Base-by-base conservation (phyloP, 2,888 invertebrate species). In the Scaptomyza cyrtandrae region DNA sequence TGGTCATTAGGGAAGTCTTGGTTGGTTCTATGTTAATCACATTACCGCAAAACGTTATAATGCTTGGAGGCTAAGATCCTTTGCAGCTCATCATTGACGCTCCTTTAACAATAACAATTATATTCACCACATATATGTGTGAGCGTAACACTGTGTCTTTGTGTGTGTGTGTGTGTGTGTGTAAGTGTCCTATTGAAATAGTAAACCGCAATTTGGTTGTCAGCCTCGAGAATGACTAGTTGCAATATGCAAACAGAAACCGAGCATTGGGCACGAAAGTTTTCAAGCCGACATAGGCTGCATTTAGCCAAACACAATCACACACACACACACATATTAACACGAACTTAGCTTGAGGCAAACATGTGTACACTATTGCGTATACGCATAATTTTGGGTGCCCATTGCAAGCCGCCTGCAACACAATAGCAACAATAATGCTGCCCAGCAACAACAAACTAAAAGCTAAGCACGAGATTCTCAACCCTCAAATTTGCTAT, bases 31-130 rank as follows among this genome's bases (percentile, higher is more conserved):
- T 88, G 87, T 86, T 86, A 86, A 86, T 88, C 85, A 84, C 87
- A 88, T 88, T 86, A 86, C 82, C 87, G 77, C 84, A 88, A 73
- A 85, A 75, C 84, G 84, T 78, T 88, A 78, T 88, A 88, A 86
- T 80, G 88, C 69, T 85, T 78, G 62, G 58, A 67, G 65, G 60
- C 61, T 70, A 57, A 48, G 52, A 50, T 55, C 39, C 41, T 62
- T 39, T 35, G 53, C 67, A n/a, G 37, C 3, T 64, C 57, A 62
- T 67, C 60, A 56, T 66, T 49, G 62, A 59, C 43, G 64, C 71
- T 78, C 76, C 62, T 83, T 76, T 69, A 76, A 86, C 81, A 81
- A 85, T 86, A 85, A 85, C 81, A 88, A 85, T 85, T 85, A 85
- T 84, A 77, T 81, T 74, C 81, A 79, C 75, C 75, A 71, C 61